Base-by-base conservation (phyloP, 92 coral and sea anemone genomes). In the Heliopora coerulea region DNA sequence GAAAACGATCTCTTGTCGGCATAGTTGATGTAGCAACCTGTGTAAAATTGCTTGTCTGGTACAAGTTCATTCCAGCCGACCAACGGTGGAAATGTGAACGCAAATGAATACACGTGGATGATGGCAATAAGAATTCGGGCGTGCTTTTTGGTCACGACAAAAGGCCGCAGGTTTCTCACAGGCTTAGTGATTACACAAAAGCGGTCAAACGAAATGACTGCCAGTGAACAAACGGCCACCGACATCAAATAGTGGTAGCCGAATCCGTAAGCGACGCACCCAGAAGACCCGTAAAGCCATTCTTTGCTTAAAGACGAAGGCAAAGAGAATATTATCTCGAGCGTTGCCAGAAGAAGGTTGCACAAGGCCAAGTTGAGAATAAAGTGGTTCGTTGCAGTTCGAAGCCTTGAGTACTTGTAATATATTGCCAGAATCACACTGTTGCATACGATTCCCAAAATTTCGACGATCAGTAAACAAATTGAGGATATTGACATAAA, bases 11-110 rank as follows among this genome's bases (percentile, higher is more conserved):
- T 83, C 72, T 85, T 90, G 62, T 91, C 91, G 33, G 90, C 85
- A 52, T 89, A 91, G 74, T 91, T 79, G 28, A 91, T 85, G 39
- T 89, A 91, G 56, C 97, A 91, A 4, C 97, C 97, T 41, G 91
- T 91, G 32, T 31, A 82, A 37, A 84, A 89, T 44, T 78, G 30
- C 28, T 68, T 73, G 59, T 91, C 97, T 29, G 82, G 88, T 44
- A 80, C 83, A 26, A 89, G 85, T 0, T 87, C 64, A 52, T 85
- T 89, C 97, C 97, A 91, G 1, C 97, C 97, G 12, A 91, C 83
- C 25, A 85, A 65, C 30, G 91, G 91, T 18, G 97, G 97, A 35
- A 91, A 80, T 0, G 97, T 91, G 67, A 91, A 85, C 29, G 89
- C 31, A 11, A 89, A 54, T 1, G 91, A 79, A 68, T 89, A 91